Evolutionary conservation across 1,140 invertebrate genomes (phyloP).

Genomic region (Ruditapes philippinarum): DNA sequence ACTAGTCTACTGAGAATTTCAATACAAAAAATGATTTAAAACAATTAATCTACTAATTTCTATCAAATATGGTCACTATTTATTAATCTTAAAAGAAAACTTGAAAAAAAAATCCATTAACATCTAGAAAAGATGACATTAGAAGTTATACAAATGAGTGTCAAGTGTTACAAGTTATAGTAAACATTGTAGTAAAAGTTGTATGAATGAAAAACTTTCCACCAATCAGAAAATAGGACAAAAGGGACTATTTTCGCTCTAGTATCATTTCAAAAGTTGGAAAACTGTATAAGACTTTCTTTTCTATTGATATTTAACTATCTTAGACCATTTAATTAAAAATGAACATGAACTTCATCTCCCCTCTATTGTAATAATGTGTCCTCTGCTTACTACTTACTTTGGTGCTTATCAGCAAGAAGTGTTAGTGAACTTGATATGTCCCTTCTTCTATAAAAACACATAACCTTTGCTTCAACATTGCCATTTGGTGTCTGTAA

Average conservation of each 20-base stretch:
- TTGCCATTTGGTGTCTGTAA: conserved; percentile 96
- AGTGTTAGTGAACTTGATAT: conserved; percentile 97
- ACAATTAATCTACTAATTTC: no score
- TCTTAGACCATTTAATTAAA: background rate
- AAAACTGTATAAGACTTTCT: background rate
- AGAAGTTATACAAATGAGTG: conserved; percentile 17
- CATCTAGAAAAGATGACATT: no score
- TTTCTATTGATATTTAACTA: background rate
- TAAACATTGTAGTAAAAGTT: conserved; percentile 63
- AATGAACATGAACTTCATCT: background rate
- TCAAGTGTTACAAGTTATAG: conserved; percentile 28
- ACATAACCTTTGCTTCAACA: conserved; percentile 99
- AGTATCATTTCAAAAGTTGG: background rate
- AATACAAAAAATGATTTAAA: no score
- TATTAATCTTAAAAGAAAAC: no score
- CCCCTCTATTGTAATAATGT: background rate
- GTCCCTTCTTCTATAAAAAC: conserved; percentile 98
- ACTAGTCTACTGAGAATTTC: no score
- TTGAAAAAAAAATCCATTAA: no score
- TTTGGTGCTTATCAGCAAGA: conserved; percentile 99
- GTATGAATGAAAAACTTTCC: conserved; percentile 73
- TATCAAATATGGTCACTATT: no score
- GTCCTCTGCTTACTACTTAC: conserved; percentile 90
- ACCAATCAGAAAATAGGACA: conserved; percentile 74
- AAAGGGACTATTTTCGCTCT: conserved; percentile 75